A percentile compares a stretch with the other conserved stretches of the same genome.
Evolutionary conservation across 2,113 vertebrate species (phyloP).

Genomic region (Chamaetylas fuelleborni): DNA sequence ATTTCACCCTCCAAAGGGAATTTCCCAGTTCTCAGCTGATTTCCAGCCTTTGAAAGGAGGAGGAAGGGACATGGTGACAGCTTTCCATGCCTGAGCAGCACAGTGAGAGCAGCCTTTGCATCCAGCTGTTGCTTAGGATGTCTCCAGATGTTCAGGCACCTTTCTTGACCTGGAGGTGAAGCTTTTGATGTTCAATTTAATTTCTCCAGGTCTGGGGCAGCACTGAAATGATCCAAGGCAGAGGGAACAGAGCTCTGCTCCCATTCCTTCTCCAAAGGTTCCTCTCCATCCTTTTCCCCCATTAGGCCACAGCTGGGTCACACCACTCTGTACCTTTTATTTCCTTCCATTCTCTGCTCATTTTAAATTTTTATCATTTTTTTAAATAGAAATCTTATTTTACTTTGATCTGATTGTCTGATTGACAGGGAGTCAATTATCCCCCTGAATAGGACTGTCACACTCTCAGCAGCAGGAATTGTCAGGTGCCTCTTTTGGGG

Average conservation of each 20-base stretch:
- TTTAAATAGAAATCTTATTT: not conserved
- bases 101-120: accelerated
- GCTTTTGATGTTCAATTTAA: accelerated
- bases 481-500: not conserved
- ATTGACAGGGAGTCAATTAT: slow-evolving; percentile 52
- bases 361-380: not conserved
- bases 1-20: not conserved
- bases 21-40: not conserved
- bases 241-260: not conserved
- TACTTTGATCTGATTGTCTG: not conserved
- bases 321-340: accelerated
- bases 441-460: not conserved
- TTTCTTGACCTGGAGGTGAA: not conserved
- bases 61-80: accelerated
- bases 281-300: not conserved
- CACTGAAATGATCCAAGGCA: not conserved
- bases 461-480: not conserved
- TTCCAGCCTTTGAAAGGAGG: not conserved
- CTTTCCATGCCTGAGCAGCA: accelerated
- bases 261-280: not conserved
- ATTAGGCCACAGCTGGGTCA: not conserved
- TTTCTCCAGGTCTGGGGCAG: not conserved
- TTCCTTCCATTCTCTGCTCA: not conserved
- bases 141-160: not conserved
- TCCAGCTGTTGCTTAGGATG: not conserved